Conservation (phyloP, 2,113 vertebrate species). For the Osmerus eperlanus region DNA sequence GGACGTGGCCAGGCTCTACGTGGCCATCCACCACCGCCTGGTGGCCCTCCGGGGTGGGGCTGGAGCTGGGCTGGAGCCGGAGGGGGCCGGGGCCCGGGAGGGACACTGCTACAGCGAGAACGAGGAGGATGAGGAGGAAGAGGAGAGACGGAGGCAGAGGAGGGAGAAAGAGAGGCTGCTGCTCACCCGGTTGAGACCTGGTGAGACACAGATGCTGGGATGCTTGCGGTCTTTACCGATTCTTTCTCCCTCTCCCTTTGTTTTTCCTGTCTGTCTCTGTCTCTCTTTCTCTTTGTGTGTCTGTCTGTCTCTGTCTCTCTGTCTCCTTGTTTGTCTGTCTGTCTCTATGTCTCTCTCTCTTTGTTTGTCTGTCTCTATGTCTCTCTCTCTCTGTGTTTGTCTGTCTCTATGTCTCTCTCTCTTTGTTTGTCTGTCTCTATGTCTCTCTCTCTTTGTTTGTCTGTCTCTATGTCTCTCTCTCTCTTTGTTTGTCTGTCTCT, state of each 20-base stretch:
- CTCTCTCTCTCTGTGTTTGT: not conserved
- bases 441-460: too few species aligned
- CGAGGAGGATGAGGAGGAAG: constrained; percentile 57
- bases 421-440: too few species aligned
- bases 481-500: too few species aligned
- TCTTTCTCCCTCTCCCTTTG: too few species aligned
- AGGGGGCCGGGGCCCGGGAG: constrained; percentile 27
- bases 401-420: too few species aligned
- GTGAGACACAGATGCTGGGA: constrained; percentile 7
- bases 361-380: constrained; percentile 2
- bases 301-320: too few species aligned
- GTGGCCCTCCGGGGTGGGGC: constrained; percentile 67
- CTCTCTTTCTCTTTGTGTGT: not conserved
- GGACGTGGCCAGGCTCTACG: constrained; percentile 68
- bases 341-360: too few species aligned
- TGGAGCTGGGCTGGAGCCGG: constrained; percentile 40
- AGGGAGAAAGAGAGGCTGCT: not conserved
- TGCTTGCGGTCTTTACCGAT: too few species aligned
- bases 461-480: too few species aligned
- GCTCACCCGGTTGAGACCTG: not conserved
- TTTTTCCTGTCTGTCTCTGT: not conserved
- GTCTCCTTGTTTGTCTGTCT: too few species aligned
- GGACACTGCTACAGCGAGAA: constrained; percentile 66
- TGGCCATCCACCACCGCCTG: constrained; percentile 81
- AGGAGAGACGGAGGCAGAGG: constrained; percentile 5